Percentiles rank a stretch among this genome's conserved stretches.
Evolutionary conservation across 2,888 invertebrate genomes (phyloP).

Genomic region (Thumatha senex): DNA sequence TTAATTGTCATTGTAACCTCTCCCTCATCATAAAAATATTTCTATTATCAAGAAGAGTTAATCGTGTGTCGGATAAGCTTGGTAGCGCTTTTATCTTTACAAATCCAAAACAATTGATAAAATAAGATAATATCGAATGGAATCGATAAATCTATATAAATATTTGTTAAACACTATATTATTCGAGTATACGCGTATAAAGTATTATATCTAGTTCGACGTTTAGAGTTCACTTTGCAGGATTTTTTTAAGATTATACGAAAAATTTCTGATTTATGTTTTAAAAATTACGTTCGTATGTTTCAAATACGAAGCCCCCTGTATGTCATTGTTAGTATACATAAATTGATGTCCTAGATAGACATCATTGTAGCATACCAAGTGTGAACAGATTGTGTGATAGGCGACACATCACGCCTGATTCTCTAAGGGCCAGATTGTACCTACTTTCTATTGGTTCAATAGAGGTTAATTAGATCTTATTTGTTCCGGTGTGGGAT

Average conservation of each 20-base stretch:
- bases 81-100: not conserved
- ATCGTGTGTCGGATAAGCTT: not conserved
- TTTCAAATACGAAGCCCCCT: conserved; percentile 17
- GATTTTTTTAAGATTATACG: too few species aligned
- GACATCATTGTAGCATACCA: conserved; percentile 12
- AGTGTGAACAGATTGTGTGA: conserved; percentile 6
- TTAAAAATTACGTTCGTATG: too few species aligned
- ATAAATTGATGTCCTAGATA: conserved; percentile 20
- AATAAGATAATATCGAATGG: not conserved
- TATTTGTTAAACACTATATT: not conserved
- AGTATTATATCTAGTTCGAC: too few species aligned
- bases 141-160: conserved; percentile 4
- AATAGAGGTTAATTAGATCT: not conserved
- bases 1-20: too few species aligned
- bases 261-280: too few species aligned
- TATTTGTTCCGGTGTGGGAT: not conserved
- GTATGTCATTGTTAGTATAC: conserved; percentile 13
- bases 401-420: conserved; percentile 4
- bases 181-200: too few species aligned
- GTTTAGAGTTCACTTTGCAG: too few species aligned
- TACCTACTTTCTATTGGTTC: conserved; percentile 3
- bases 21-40: not conserved
- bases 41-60: not conserved
- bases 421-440: not conserved
- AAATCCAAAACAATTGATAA: conserved; percentile 1